Percentiles rank a stretch among this genome's conserved stretches.
These are phyloP conservation scores for Thomomys bottae DNA, from an alignment of 2,113 vertebrate genomes.

Conservation along the genomic window DNA sequence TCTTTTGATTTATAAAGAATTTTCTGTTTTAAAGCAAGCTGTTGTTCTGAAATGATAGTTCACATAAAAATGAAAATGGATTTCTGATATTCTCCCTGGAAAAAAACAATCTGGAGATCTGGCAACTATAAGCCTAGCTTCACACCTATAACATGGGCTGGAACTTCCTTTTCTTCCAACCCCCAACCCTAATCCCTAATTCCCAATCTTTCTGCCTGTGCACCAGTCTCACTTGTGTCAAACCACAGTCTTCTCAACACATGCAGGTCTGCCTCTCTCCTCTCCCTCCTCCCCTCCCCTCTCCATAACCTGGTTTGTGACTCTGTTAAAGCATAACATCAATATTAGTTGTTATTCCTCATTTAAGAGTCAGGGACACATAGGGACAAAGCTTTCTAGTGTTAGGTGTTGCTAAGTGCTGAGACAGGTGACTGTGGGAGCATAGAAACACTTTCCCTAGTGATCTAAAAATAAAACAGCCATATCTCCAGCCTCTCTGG, in stretches of 20 bases:
- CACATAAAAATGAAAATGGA: constrained; percentile 17
- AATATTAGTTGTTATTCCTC: not conserved
- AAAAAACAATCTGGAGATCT: not conserved
- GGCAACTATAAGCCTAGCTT: not conserved
- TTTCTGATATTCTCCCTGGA: not conserved
- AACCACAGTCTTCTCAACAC: rapidly evolving
- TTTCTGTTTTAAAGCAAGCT: not conserved
- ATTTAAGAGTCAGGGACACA: constrained; percentile 35
- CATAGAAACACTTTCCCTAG: constrained; percentile 42
- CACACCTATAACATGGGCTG: not conserved
- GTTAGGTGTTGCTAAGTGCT: constrained; percentile 46
- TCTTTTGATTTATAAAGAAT: not conserved
- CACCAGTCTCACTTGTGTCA: not conserved
- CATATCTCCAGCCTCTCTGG: not conserved
- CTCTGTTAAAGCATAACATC: not conserved
- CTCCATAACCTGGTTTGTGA: not conserved
- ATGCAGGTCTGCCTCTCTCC: too few species aligned
- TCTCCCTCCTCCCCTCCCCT: too few species aligned
- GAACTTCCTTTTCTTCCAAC: not conserved
- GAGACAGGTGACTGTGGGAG: constrained; percentile 48
- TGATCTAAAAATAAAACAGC: constrained; percentile 37
- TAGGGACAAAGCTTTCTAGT: constrained; percentile 53
- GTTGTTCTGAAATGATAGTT: not conserved
- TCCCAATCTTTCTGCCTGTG: not conserved
- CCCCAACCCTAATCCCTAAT: too few species aligned